Base-by-base conservation (phyloP, 2,888 invertebrate genomes). In the Phyllotreta striolata region DNA sequence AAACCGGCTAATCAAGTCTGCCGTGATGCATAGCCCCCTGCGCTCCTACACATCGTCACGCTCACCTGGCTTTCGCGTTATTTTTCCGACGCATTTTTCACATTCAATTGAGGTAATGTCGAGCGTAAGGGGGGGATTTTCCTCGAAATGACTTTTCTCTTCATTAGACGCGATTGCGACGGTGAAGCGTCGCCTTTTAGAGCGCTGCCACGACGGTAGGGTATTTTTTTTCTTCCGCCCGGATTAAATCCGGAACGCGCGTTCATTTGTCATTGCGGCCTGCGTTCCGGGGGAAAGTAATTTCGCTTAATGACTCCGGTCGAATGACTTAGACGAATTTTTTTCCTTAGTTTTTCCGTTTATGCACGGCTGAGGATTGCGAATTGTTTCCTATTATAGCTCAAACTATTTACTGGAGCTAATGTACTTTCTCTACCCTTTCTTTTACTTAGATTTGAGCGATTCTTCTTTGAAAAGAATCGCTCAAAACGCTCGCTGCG, bases 1-100 rank as follows among this genome's bases (percentile, higher is more conserved):
- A 58, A 63, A 60, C 55, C 9, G 63, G 58, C 65, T 67, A 67
- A 65, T 65, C 65, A 67, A 65, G 55, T 46, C 44, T 34, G 55
- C 37, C 24, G 24, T 63, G 63, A 67, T 62, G 67, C 57, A 67
- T 65, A 38, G 58, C 54, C 47, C 57, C 47, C 24, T 24, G 4
- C 24, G 24, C 24, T 24, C 24, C 24, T 24, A 24, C 24, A 57
- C 60, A 39, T 43, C 51, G 41, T 61, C 56, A 55, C 39, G 39
- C 52, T 35, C 61, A 64, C 60, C 59, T 60, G 60, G 54, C 46
- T 61, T 64, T 56, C 39, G 38, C 52, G 47, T 37, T 39, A 51
- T 52, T 46, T 58, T 58, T 63, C 49, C 52, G 38, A 55, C 60
- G 59, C 64, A 64, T 55, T 64, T 64, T 64, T 56, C 60, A 56